Evolutionary conservation across 2,888 invertebrate genomes (phyloP).

Genomic region (Limnephilus marmoratus): DNA sequence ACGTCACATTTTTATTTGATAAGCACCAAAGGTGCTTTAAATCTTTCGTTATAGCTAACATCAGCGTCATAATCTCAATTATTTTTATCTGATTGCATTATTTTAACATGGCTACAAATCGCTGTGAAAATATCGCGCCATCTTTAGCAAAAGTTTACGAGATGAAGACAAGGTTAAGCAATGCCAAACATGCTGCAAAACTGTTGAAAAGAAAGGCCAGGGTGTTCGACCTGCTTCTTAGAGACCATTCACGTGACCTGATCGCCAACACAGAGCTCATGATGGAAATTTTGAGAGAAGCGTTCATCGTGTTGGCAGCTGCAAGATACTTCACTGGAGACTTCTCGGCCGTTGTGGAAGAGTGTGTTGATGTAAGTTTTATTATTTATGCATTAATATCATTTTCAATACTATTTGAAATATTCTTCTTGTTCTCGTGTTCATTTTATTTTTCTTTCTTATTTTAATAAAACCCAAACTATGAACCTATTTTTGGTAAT

Average conservation of each 20-base stretch:
- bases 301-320: slow-evolving; percentile 74
- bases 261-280: slow-evolving; percentile 21
- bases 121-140: slow-evolving; percentile 20
- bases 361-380: slow-evolving; percentile 73
- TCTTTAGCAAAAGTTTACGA: slow-evolving; percentile 45
- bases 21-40: not conserved
- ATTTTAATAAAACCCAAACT: too few species aligned
- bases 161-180: slow-evolving; percentile 30
- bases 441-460: too few species aligned
- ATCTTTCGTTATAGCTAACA: not conserved
- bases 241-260: slow-evolving; percentile 19
- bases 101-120: slow-evolving; percentile 22
- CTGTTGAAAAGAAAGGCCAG: slow-evolving; percentile 39
- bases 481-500: too few species aligned
- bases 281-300: slow-evolving; percentile 69
- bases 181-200: slow-evolving; percentile 45
- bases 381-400: too few species aligned
- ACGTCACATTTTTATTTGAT: slow-evolving; percentile 1
- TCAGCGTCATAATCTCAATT: not conserved
- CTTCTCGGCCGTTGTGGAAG: slow-evolving; percentile 74
- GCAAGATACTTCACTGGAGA: slow-evolving; percentile 76
- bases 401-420: too few species aligned
- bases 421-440: too few species aligned
- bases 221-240: slow-evolving; percentile 35
- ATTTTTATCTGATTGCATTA: not conserved